Conservation (phyloP, 92 coral and sea anemone species). For the Ricordea florida region DNA sequence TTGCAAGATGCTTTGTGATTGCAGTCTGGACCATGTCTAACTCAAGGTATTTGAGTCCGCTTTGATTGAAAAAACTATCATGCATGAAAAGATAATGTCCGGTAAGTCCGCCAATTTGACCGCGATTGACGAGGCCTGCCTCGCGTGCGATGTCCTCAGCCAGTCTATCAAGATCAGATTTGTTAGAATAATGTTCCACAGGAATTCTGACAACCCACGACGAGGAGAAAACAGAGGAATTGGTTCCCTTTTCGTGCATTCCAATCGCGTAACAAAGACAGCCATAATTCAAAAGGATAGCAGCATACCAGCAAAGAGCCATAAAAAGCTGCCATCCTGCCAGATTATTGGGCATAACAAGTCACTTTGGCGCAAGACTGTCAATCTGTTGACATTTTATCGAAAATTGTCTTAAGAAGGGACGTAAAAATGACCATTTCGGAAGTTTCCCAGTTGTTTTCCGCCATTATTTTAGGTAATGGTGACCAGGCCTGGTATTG, state of each 20-base stretch:
- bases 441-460: slow-evolving; percentile 28
- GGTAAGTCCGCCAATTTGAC: slow-evolving; percentile 89
- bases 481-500: slow-evolving; percentile 82
- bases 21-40: slow-evolving; percentile 36
- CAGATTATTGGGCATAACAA: slow-evolving; percentile 82
- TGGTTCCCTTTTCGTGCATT: slow-evolving; percentile 5
- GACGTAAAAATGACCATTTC: background rate
- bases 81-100: slow-evolving; percentile 92
- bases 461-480: slow-evolving; percentile 69
- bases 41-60: slow-evolving; percentile 22
- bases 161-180: slow-evolving; percentile 37
- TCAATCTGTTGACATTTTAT: slow-evolving; percentile 29
- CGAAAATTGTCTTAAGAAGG: slow-evolving; percentile 10
- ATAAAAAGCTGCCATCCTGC: slow-evolving; percentile 70
- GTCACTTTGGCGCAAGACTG: slow-evolving; percentile 21
- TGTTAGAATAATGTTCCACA: slow-evolving; percentile 25
- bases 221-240: slow-evolving; percentile 37
- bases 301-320: slow-evolving; percentile 37
- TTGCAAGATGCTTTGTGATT: slow-evolving; percentile 57
- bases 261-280: slow-evolving; percentile 8
- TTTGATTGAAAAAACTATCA: slow-evolving; percentile 70
- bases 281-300: slow-evolving; percentile 12
- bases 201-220: slow-evolving; percentile 97
- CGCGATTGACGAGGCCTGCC: slow-evolving; percentile 84
- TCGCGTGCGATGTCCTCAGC: slow-evolving; percentile 85